Base-by-base conservation (phyloP, 2,888 invertebrate genomes). In the Hirtodrosophila cameraria region DNA sequence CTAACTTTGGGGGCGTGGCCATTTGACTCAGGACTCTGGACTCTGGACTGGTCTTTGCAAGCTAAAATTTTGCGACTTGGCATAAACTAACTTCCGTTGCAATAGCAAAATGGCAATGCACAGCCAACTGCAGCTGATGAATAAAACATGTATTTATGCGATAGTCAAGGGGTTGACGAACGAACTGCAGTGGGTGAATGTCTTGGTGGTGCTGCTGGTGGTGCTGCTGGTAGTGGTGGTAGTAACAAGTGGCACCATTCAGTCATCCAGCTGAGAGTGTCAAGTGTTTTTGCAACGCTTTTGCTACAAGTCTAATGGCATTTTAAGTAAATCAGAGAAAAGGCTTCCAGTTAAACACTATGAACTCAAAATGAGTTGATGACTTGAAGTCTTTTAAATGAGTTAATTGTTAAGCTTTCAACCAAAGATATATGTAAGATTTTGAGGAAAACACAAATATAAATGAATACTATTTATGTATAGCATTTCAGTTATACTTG, bases 141-240 rank as follows among this genome's bases (percentile, higher is more conserved):
- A 78, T 78, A 78, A 78, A 78, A 78, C 75, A 78, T 78, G 78
- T 70, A 70, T 77, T 77, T 77, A 77, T 77, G 77, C 72, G 66
- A 60, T 57, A 75, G 72, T 60, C 62, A 59, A 48, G 36, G 5
- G 30, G 49, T 30, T 31, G 25, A 23, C 25, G 46, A 28, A 11
- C 11, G 11, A 16, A 23, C n/a, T 2, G 28, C 5, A 13, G 1
- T 1, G 12, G 1, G 6, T 7, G 35, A 28, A 52, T 30, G 39
- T n/a, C n/a, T n/a, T n/a, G 9, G 13, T n/a, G 43, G 11, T n/a
- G 35, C n/a, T n/a, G 7, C 5, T 53, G 48, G 41, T 41, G 49
- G 23, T 45, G 18, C 18, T 6, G 2, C 3, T 36, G 33, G 2
- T 46, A 48, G 45, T 46, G 49, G 23, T 45, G 25, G 15, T 5